A percentile compares a stretch with the other conserved stretches of the same genome.
Conservation (phyloP, 1,140 invertebrate genomes). For the Cyclargus thomasi region DNA sequence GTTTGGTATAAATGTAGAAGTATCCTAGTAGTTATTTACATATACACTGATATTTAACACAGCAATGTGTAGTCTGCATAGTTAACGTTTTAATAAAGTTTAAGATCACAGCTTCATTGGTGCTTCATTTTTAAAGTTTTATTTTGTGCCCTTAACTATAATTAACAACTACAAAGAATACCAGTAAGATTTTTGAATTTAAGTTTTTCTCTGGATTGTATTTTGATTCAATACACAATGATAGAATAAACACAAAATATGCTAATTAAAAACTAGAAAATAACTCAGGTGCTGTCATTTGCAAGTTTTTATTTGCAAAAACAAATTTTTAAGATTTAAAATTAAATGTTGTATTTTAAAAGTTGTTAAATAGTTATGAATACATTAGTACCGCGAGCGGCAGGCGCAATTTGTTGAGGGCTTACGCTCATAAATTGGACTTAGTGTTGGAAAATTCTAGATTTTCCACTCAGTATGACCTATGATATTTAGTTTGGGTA, state of each 20-base stretch:
- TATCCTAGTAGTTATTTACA: too few species aligned
- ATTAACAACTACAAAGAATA: neutral
- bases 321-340: neutral
- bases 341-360: neutral
- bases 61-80: too few species aligned
- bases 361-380: neutral
- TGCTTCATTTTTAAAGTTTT: neutral
- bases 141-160: neutral
- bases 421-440: conserved; percentile 17
- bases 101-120: too few species aligned
- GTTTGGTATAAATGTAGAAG: too few species aligned
- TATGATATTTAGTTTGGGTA: neutral
- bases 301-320: neutral
- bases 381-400: neutral
- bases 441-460: neutral
- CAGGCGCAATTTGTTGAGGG: conserved; percentile 10
- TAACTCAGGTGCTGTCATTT: too few species aligned
- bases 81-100: too few species aligned
- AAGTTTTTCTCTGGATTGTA: neutral
- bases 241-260: neutral
- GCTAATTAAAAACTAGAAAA: too few species aligned
- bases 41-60: too few species aligned
- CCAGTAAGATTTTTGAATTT: too few species aligned
- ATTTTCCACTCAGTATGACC: neutral
- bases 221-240: neutral